These are phyloP conservation scores for Hyles euphorbiae DNA, from an alignment of 1,140 invertebrate genomes.

Conservation along the genomic window DNA sequence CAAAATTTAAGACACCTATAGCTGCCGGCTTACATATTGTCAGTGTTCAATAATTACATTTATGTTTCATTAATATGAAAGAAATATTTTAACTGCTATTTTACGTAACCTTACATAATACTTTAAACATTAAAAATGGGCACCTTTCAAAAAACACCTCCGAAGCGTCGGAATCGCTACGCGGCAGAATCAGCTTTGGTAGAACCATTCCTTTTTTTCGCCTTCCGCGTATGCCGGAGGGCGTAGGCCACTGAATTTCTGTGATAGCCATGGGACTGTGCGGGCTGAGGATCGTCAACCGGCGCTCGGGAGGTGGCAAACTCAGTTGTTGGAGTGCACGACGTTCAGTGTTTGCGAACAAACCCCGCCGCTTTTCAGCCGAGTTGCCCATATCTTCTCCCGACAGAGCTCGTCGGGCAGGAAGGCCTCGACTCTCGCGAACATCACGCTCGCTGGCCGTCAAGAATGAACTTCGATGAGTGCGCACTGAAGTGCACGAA, in stretches of 20 bases:
- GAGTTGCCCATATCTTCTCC: constrained; percentile 76
- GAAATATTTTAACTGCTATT: no score
- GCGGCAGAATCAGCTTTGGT: constrained; percentile 83
- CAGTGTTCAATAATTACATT: no score
- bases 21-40: no score
- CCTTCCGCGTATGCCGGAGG: constrained; percentile 79
- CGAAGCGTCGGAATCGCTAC: constrained; percentile 81
- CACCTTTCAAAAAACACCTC: constrained; percentile 78
- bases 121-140: constrained; percentile 14
- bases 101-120: not conserved
- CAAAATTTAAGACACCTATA: not conserved
- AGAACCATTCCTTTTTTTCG: constrained; percentile 84
- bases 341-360: constrained; percentile 80
- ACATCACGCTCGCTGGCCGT: constrained; percentile 80
- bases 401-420: constrained; percentile 77
- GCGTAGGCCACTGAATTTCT: constrained; percentile 78
- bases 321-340: constrained; percentile 81
- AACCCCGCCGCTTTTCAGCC: constrained; percentile 79
- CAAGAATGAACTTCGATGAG: constrained; percentile 75
- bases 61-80: no score
- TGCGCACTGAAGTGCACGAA: constrained; percentile 67
- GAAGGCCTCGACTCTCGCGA: constrained; percentile 76
- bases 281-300: constrained; percentile 84
- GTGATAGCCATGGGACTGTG: constrained; percentile 80
- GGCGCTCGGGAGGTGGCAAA: constrained; percentile 79